A percentile compares a stretch with the other conserved stretches of the same genome.
Conservation (phyloP, 2,888 invertebrate genomes). For the Noctua pronuba region DNA sequence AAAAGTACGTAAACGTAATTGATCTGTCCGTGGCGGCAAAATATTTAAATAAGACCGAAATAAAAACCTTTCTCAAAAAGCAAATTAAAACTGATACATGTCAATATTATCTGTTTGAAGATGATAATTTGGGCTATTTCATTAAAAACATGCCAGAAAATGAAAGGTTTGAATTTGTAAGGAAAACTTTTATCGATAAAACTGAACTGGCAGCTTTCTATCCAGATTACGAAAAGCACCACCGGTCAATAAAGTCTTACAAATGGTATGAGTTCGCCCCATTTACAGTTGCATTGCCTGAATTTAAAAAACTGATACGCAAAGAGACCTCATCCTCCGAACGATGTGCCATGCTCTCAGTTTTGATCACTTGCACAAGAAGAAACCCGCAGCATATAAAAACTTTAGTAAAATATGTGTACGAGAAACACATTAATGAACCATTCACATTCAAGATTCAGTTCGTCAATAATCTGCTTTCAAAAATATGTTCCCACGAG, state of each 20-base stretch:
- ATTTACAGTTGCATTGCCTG: constrained; percentile 76
- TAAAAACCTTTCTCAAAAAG: constrained; percentile 71
- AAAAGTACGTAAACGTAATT: neutral
- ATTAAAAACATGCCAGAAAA: constrained; percentile 2
- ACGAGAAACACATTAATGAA: constrained; percentile 82
- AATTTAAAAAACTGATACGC: constrained; percentile 77
- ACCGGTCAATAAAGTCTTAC: constrained; percentile 36
- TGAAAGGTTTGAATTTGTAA: constrained; percentile 26
- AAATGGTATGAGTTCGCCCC: constrained; percentile 56
- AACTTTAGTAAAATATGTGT: constrained; percentile 76
- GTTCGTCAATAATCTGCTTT: constrained; percentile 76
- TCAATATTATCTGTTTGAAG: neutral
- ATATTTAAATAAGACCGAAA: constrained; percentile 68
- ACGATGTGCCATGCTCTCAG: constrained; percentile 74
- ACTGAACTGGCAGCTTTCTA: constrained; percentile 9
- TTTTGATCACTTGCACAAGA: constrained; percentile 75
- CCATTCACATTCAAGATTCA: constrained; percentile 74
- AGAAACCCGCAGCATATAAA: constrained; percentile 71
- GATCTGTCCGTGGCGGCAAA: constrained; percentile 11
- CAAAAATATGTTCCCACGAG: constrained; percentile 68
- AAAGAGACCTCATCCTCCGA: constrained; percentile 75
- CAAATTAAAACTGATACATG: neutral
- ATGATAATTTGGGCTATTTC: neutral
- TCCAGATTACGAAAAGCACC: constrained; percentile 57
- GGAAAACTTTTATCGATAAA: constrained; percentile 12